Conservation (phyloP, 2,113 vertebrate species). For the Apteryx mantelli region DNA sequence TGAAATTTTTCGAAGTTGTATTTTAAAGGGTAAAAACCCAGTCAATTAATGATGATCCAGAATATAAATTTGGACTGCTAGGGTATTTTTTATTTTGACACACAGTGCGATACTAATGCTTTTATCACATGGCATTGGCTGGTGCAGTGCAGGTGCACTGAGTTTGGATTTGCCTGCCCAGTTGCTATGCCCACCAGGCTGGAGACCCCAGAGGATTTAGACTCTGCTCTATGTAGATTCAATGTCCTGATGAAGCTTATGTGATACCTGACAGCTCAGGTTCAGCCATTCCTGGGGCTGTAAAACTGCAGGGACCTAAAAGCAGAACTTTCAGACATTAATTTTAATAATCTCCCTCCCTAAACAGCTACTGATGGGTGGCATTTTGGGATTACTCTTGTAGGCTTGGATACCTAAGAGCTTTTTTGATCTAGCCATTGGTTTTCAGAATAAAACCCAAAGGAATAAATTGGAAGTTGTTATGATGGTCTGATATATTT, state of each 20-base stretch:
- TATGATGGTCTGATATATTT: not conserved
- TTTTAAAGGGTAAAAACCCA: not conserved
- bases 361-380: not conserved
- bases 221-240: not conserved
- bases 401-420: not conserved
- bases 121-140: not conserved
- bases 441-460: not conserved
- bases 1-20: not conserved
- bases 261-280: not conserved
- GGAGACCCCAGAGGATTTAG: not conserved
- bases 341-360: not conserved
- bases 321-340: not conserved
- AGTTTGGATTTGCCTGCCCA: not conserved
- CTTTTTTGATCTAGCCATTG: not conserved
- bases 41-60: not conserved
- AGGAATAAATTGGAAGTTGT: not conserved
- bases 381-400: not conserved
- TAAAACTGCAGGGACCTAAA: not conserved
- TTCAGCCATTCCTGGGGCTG: not conserved
- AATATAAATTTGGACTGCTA: not conserved
- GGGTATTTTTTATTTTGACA: not conserved
- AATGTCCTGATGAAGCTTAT: not conserved
- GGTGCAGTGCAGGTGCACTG: not conserved
- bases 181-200: not conserved
- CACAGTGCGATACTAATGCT: not conserved